Evolutionary conservation across 2,888 invertebrate species (phyloP), one percentile per base, ranked within the genome.

Genomic region (Volucella zonaria): DNA sequence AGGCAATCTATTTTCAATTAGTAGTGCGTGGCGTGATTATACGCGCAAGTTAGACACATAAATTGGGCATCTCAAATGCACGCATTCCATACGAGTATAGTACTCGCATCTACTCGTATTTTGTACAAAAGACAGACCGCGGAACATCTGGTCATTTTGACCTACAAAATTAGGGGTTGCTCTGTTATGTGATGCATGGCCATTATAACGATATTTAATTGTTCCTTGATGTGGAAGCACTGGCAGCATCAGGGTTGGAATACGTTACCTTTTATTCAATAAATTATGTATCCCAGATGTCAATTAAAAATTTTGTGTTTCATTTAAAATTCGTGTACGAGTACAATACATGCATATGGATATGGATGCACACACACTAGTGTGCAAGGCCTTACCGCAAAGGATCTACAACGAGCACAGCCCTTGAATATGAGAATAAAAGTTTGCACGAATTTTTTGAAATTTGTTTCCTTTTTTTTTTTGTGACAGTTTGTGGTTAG

Each of bases 1-100:
- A 70, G 42, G 45, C 75, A 75, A 75, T 83, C 61, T 80, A 75
- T 70, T 59, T 70, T 75, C 79, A 83, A 83, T 83, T 80, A 83
- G 52, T 31, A 58, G 67, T 79, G 68, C 82, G 74, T 79, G 68
- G 79, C 82, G 82, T 82, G 82, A 70, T 75, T 74, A 52, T 59
- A 43, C 15, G 8, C 10, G 14, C 40, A 40, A 45, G n/a, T 12
- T 11, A 45, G 45, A 45, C 2, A 43, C 59, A 62, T 38, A 61
- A 38, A 67, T 40, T 52, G 52, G 31, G 18, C 73, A 79, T 52
- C 40, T 49, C 12, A 67, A 67, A 73, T 66, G 64, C 66, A 52
- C 49, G 75, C 52, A 56, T 45, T 38, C 45, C 6, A 31, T 31
- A 31, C 23, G 3, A 4, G 31, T 31, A 31, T 31, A 4, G 31